Evolutionary conservation across 2,888 invertebrate species (phyloP).

Genomic region (Zaprionus obscuricornis): DNA sequence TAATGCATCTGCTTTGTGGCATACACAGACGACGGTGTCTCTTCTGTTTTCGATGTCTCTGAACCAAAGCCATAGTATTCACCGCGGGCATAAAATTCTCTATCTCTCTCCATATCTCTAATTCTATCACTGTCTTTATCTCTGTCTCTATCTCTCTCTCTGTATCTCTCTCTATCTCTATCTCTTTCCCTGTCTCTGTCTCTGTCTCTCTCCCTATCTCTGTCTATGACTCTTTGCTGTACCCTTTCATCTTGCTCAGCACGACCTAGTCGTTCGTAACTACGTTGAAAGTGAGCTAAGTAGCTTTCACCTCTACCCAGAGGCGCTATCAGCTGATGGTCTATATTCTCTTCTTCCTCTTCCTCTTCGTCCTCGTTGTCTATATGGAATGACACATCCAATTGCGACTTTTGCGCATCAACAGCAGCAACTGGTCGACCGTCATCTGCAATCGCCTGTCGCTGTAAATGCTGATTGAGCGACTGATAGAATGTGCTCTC

Average conservation of each 20-base stretch:
- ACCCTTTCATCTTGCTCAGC: conserved; percentile 30
- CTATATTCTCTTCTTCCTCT: conserved; percentile 15
- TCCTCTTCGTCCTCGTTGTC: conserved; percentile 9
- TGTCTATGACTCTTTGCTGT: conserved; percentile 24
- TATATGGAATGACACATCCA: too few relatives aligned
- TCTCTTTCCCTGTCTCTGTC: too few relatives aligned
- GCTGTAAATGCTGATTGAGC: conserved; percentile 76
- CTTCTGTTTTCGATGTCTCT: conserved; percentile 14
- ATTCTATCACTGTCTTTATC: too few relatives aligned
- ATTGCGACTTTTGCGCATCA: conserved; percentile 7
- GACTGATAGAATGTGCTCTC: conserved; percentile 81
- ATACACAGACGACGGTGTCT: conserved; percentile 31
- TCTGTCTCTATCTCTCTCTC: too few relatives aligned
- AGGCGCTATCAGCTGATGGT: conserved; percentile 4
- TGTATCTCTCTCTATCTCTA: too few relatives aligned
- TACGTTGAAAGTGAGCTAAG: conserved; percentile 79
- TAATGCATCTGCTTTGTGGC: conserved; percentile 50
- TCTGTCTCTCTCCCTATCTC: too few relatives aligned
- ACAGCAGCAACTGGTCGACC: conserved; percentile 23
- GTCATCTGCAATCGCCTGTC: conserved; percentile 51
- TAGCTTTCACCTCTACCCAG: conserved; percentile 75
- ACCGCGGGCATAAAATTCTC: conserved; percentile 35
- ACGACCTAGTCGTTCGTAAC: conserved; percentile 35
- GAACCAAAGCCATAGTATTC: conserved; percentile 61
- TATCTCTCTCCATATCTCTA: too few relatives aligned